Percentiles rank a stretch among this genome's conserved stretches.
These are phyloP conservation scores for Babyrousa celebensis DNA, from an alignment of 2,797 vertebrate genomes.

Conservation along the genomic window DNA sequence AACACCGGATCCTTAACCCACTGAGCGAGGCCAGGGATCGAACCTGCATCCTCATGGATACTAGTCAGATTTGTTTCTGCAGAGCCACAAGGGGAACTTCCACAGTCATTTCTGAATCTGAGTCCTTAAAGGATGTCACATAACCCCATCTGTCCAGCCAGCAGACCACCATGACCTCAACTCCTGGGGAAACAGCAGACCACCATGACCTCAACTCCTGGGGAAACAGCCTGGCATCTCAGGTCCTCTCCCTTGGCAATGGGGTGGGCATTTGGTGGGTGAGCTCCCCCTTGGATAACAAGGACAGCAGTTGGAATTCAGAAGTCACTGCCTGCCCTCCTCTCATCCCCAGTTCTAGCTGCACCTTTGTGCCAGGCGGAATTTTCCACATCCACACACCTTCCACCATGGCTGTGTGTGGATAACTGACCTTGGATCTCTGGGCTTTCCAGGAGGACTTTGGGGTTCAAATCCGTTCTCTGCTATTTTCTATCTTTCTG, in stretches of 20 bases:
- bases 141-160: not conserved
- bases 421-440: not conserved
- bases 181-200: not conserved
- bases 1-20: too few relatives aligned
- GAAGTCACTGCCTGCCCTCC: not conserved
- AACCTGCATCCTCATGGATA: too few relatives aligned
- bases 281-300: not conserved
- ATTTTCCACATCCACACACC: not conserved
- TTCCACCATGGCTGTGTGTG: not conserved
- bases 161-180: not conserved
- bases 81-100: too few relatives aligned
- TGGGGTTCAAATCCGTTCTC: not conserved
- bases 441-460: not conserved
- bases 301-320: not conserved
- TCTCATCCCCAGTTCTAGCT: not conserved
- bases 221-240: not conserved
- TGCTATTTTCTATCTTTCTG: not conserved
- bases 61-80: too few relatives aligned
- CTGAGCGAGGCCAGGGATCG: too few relatives aligned
- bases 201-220: not conserved
- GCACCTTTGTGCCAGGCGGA: too few relatives aligned
- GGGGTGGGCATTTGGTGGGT: not conserved
- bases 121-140: not conserved
- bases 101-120: not conserved
- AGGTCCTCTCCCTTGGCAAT: conserved; percentile 6